Evolutionary conservation across 2,888 invertebrate genomes (phyloP).

Genomic region (Pyrrhosoma nymphula): DNA sequence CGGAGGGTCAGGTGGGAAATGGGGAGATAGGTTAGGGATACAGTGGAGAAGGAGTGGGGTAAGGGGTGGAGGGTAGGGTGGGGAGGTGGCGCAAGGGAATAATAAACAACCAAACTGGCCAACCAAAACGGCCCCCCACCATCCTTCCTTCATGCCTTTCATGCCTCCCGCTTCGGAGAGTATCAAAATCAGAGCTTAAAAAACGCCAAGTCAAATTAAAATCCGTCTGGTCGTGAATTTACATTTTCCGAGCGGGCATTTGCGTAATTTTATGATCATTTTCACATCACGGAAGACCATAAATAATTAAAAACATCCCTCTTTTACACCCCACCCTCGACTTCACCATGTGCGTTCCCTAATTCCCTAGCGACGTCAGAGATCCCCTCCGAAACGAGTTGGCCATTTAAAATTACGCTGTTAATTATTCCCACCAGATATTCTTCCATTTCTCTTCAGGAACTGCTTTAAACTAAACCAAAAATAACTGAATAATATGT

Average conservation of each 20-base stretch:
- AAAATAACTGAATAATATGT: background rate
- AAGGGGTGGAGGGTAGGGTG: background rate
- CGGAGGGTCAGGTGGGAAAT: background rate
- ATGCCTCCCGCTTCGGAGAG: background rate
- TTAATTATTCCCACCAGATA: background rate
- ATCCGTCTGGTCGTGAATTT: background rate
- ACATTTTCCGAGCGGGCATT: background rate
- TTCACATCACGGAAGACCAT: slow-evolving; percentile 14
- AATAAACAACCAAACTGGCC: slow-evolving; percentile 4
- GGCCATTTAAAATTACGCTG: background rate
- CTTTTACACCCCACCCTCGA: background rate
- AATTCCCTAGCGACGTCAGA: background rate
- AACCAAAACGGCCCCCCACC: background rate
- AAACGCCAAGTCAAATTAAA: background rate
- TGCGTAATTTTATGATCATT: slow-evolving; percentile 29
- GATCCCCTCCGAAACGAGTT: background rate
- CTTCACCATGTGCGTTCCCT: background rate
- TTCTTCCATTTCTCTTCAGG: background rate
- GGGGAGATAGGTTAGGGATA: background rate
- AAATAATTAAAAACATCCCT: background rate
- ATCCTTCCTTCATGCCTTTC: background rate
- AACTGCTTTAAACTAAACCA: background rate
- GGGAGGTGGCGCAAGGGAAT: background rate
- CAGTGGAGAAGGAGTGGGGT: background rate
- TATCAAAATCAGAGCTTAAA: slow-evolving; percentile 5